phyloP scores from a whole-genome alignment of 2,113 vertebrate species.

The Talpa occidentalis region DNA sequence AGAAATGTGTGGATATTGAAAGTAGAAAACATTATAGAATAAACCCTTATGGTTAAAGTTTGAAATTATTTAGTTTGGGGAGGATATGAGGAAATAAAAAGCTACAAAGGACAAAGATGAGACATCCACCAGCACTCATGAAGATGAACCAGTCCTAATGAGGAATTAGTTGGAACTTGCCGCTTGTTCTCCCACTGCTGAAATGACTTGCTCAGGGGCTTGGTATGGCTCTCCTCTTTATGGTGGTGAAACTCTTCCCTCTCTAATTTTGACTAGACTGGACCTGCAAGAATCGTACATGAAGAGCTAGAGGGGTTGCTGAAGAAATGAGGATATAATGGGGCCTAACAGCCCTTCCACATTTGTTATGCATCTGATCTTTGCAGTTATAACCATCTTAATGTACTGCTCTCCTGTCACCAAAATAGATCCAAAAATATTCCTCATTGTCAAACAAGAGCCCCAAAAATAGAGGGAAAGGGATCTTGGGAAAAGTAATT shows the following conservation, averaged over 20 bases:
- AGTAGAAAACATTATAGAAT: not conserved
- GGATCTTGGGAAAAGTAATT: not conserved
- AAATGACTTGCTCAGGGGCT: rapidly evolving
- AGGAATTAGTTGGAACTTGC: not conserved
- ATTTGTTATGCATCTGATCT: rapidly evolving
- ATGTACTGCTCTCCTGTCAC: not conserved
- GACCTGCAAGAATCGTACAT: too few species aligned
- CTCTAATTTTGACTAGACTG: not conserved
- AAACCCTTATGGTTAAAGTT: not conserved
- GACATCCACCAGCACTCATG: rapidly evolving
- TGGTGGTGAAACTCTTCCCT: too few species aligned
- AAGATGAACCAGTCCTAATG: not conserved
- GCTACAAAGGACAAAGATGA: not conserved
- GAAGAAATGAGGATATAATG: not conserved
- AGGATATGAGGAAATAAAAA: not conserved
- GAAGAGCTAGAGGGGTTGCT: rapidly evolving
- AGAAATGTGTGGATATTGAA: not conserved
- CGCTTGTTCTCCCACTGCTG: rapidly evolving
- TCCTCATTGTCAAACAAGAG: not conserved
- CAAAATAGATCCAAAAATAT: not conserved
- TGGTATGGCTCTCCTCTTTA: too few species aligned
- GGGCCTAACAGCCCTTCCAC: rapidly evolving
- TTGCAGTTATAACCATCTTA: not conserved
- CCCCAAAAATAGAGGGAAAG: not conserved
- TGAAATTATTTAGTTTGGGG: not conserved